Evolutionary conservation across 2,888 invertebrate genomes (phyloP).

Genomic region (Parasteatoda lunata): DNA sequence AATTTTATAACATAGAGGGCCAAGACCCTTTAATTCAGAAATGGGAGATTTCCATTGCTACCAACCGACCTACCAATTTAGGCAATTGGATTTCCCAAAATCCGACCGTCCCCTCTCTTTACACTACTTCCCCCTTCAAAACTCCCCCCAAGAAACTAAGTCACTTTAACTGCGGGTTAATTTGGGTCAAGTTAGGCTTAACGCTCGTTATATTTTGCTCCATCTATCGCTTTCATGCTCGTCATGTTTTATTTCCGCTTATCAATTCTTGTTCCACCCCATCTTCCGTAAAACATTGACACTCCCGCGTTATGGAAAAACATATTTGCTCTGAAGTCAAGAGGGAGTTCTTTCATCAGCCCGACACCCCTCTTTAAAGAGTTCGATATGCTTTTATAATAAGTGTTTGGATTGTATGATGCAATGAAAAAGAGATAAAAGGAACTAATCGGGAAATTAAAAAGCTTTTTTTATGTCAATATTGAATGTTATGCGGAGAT

Average conservation of each 20-base stretch:
- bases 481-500: no score
- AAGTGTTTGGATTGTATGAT: no score
- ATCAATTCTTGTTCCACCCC: conserved; percentile 14
- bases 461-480: no score
- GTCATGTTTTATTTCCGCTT: conserved; percentile 28
- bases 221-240: conserved; percentile 24
- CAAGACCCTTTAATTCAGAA: conserved; percentile 67
- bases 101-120: conserved; percentile 26
- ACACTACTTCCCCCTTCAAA: conserved; percentile 6
- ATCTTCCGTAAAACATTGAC: background rate
- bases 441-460: no score
- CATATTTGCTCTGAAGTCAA: conserved; percentile 47
- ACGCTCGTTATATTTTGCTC: conserved; percentile 53
- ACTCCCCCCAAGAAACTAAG: conserved; percentile 56
- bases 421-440: no score
- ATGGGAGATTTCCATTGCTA: conserved; percentile 66
- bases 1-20: conserved; percentile 68
- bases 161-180: conserved; percentile 65
- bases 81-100: conserved; percentile 66
- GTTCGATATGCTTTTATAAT: no score
- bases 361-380: background rate
- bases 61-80: conserved; percentile 66
- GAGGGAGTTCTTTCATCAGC: conserved; percentile 9
- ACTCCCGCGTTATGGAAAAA: conserved; percentile 43
- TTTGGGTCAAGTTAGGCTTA: conserved; percentile 69